Evolutionary conservation across 2,113 vertebrate species (phyloP).

Genomic region (Eleginops maclovinus): DNA sequence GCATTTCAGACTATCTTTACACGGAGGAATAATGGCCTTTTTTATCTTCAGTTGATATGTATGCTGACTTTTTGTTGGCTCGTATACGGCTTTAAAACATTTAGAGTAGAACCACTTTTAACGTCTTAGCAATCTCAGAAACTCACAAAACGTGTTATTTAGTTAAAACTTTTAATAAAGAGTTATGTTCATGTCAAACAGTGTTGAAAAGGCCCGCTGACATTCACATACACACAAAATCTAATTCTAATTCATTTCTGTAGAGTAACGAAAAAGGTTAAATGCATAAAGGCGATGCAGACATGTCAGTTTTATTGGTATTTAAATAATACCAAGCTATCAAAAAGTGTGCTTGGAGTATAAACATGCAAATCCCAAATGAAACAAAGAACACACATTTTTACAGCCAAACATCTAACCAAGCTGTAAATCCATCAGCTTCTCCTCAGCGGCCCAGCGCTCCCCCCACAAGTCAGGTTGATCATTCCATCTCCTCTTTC

Average conservation of each 20-base stretch:
- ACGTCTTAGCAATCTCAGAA: slow-evolving; percentile 23
- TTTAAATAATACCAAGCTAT: slow-evolving; percentile 39
- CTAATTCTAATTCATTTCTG: slow-evolving; percentile 1
- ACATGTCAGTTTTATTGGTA: slow-evolving; percentile 25
- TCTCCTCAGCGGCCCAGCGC: slow-evolving; percentile 51
- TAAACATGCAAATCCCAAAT: slow-evolving; percentile 60
- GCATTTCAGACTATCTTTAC: slow-evolving; percentile 33
- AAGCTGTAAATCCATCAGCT: slow-evolving; percentile 62
- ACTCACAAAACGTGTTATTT: slow-evolving; percentile 47
- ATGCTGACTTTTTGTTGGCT: slow-evolving; percentile 40
- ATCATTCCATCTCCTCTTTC: slow-evolving; percentile 73
- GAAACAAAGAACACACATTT: slow-evolving; percentile 58
- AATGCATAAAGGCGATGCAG: not conserved
- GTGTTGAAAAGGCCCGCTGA: slow-evolving; percentile 6
- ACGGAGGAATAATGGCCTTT: slow-evolving; percentile 13
- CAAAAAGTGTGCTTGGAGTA: slow-evolving; percentile 21
- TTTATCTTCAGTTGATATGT: slow-evolving; percentile 38
- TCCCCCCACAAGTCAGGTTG: slow-evolving; percentile 66
- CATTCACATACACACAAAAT: not conserved
- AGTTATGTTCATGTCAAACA: slow-evolving; percentile 23
- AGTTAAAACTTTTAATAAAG: slow-evolving; percentile 4
- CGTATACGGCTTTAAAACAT: slow-evolving; percentile 49
- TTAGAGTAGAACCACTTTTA: slow-evolving; percentile 56
- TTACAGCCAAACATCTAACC: slow-evolving; percentile 50
- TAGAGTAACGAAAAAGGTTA: not conserved